A percentile compares a stretch with the other conserved stretches of the same genome.
These are phyloP conservation scores for Staurois parvus DNA, from an alignment of 2,797 vertebrate species.

Conservation along the genomic window DNA sequence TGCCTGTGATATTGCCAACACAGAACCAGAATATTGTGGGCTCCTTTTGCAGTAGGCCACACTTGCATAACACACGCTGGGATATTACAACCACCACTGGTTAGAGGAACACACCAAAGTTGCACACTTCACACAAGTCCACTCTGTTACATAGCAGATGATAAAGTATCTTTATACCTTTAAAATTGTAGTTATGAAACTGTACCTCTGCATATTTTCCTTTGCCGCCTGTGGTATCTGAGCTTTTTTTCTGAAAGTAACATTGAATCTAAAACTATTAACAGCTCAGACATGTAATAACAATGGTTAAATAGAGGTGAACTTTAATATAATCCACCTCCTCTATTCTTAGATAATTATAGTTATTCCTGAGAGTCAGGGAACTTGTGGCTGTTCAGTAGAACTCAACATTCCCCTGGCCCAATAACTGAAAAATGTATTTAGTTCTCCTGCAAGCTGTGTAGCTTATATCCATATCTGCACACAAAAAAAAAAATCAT, in stretches of 20 bases:
- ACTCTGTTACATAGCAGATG: neutral
- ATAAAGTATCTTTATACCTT: neutral
- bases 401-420: neutral
- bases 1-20: too few species aligned
- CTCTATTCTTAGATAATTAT: neutral
- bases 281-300: neutral
- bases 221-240: neutral
- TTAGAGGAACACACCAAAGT: too few species aligned
- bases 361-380: neutral
- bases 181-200: neutral
- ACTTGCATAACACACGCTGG: too few species aligned
- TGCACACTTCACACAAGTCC: too few species aligned
- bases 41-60: too few species aligned
- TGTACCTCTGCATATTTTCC: neutral
- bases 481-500: neutral
- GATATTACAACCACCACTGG: too few species aligned
- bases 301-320: neutral
- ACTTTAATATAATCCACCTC: slow-evolving; percentile 1
- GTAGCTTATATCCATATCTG: neutral
- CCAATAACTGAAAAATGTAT: neutral
- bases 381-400: neutral
- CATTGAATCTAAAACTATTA: neutral
- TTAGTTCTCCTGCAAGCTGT: neutral
- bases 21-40: too few species aligned
- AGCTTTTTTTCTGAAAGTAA: neutral